Conservation (phyloP, 2,113 vertebrate species). For the Solea senegalensis region DNA sequence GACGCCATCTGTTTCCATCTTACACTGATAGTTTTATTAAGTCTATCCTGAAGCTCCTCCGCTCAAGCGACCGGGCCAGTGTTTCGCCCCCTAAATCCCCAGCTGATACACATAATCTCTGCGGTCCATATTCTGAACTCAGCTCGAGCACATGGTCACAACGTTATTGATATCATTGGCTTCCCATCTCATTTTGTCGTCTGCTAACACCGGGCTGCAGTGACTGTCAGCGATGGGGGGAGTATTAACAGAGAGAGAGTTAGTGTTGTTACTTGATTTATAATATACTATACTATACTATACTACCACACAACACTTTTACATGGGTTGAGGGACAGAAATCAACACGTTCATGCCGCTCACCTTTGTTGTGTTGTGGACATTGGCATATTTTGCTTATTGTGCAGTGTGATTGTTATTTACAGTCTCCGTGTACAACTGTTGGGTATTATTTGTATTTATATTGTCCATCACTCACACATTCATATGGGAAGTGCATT, state of each 20-base stretch:
- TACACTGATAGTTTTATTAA: constrained; percentile 40
- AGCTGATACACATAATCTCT: constrained; percentile 34
- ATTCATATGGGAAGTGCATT: too few species aligned
- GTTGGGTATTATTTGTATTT: too few species aligned
- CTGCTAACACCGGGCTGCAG: constrained; percentile 31
- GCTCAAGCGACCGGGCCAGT: constrained; percentile 25
- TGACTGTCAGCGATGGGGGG: constrained; percentile 17
- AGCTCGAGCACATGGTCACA: constrained; percentile 26
- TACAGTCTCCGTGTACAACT: too few species aligned
- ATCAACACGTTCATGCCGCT: too few species aligned
- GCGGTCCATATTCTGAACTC: constrained; percentile 17
- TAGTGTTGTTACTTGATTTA: too few species aligned
- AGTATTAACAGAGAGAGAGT: neutral
- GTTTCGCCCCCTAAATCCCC: constrained; percentile 51
- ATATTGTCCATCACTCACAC: too few species aligned
- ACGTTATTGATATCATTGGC: constrained; percentile 50
- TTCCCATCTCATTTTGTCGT: constrained; percentile 39
- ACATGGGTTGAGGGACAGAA: too few species aligned
- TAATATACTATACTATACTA: too few species aligned
- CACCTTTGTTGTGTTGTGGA: too few species aligned
- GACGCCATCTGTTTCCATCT: constrained; percentile 68
- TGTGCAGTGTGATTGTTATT: too few species aligned
- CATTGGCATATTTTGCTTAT: too few species aligned
- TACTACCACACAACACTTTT: too few species aligned
- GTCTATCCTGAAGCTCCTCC: constrained; percentile 30